Evolutionary conservation across 1,140 invertebrate species (phyloP).

Genomic region (Melipona quadrifasciata): DNA sequence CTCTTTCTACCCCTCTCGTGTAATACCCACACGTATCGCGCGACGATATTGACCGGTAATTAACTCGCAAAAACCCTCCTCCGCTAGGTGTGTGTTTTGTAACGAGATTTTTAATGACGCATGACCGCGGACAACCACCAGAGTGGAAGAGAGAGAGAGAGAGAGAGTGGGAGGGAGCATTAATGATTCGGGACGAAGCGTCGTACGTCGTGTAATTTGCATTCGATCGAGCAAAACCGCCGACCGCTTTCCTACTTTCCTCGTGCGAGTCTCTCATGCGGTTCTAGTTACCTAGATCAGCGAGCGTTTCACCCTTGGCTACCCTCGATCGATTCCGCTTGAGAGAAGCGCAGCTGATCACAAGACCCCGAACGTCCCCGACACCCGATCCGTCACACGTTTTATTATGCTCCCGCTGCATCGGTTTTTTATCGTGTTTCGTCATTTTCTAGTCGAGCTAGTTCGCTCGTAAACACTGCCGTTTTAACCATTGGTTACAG

Average conservation of each 20-base stretch:
- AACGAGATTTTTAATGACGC: constrained; percentile 49
- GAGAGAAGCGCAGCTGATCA: constrained; percentile 15
- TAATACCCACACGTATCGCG: constrained; percentile 32
- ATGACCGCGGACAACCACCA: constrained; percentile 15
- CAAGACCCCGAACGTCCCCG: constrained; percentile 14
- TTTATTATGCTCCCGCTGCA: constrained; percentile 7
- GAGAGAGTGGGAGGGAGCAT: neutral
- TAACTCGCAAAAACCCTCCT: constrained; percentile 32
- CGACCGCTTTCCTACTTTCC: neutral
- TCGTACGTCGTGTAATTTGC: neutral
- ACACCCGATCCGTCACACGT: constrained; percentile 38
- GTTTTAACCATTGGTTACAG: neutral
- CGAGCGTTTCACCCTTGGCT: constrained; percentile 14
- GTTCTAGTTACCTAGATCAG: constrained; percentile 30
- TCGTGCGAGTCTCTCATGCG: constrained; percentile 8
- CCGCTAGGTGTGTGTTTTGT: constrained; percentile 19
- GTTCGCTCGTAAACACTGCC: neutral
- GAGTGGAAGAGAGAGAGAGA: neutral
- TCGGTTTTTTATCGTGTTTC: neutral
- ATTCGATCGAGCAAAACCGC: constrained; percentile 11
- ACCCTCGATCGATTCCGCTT: constrained; percentile 21
- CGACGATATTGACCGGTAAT: constrained; percentile 45
- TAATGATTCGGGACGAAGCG: neutral
- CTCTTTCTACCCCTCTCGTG: neutral
- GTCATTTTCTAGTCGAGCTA: neutral